Base-by-base conservation (phyloP, 2,797 vertebrate species). In the Leuciscus waleckii region DNA sequence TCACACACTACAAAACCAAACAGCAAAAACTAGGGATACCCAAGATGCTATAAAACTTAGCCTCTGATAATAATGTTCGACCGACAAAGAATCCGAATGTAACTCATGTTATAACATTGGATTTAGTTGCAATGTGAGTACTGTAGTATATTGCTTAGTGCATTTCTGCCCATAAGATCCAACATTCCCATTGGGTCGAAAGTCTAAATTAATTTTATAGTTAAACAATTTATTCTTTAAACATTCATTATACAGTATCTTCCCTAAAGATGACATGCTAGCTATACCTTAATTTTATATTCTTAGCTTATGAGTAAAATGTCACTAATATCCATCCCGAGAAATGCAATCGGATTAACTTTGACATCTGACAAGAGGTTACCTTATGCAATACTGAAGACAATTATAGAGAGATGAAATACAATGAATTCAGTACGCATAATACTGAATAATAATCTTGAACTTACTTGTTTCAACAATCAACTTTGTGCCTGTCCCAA, bases 1-100 rank as follows among this genome's bases (percentile, higher is more conserved):
- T 92, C 91, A 92, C 92, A 93, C 92, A 90, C 43, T 83, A 17
- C 70, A 7, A 32, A 41, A 69, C 0, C 2, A 37, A 78, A 85
- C 41, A 0, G 8, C 88, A 83, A 76, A 87, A 90, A 91, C 87
- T 58, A 39, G 10, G 1, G 3, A 56, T 29, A 14, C 23, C 23
- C 21, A 37, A 69, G 23, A 51, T 70, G 21, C 21, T 29, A 39
- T n/a, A 3, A 80, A 68, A 39, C 46, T 7, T 19, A 21, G 17
- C 46, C 29, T 29, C 29, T 23, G 17, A 51, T 23, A 23, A 74
- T 11, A 51, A 7, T 54, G 26, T 35, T 32, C 32, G 3, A 35
- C 17, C 10, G 32, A 51, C 26, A 74, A 21, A 51, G 1, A 75
- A 23, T 75, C 19, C 1, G 2, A 75, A 37, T 41, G 26, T 5